phyloP scores from a whole-genome alignment of 1,140 invertebrate genomes.

The Microplitis demolitor region DNA sequence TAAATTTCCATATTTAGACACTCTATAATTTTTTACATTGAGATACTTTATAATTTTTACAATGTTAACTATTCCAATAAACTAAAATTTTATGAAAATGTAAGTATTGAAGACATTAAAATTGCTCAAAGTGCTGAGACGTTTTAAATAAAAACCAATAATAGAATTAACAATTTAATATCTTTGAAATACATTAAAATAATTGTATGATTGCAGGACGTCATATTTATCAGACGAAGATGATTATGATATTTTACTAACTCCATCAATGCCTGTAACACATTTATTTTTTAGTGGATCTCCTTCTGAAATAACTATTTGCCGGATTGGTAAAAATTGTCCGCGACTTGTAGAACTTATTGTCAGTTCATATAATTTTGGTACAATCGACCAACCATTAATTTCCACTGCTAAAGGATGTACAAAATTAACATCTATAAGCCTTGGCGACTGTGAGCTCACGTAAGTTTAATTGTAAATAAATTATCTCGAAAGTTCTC shows the following conservation, averaged over 20 bases:
- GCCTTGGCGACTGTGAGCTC: slow-evolving; percentile 55
- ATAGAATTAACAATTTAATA: too few species aligned
- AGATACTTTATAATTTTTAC: too few species aligned
- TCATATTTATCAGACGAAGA: slow-evolving; percentile 50
- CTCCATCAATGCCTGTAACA: slow-evolving; percentile 48
- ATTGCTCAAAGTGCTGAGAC: too few species aligned
- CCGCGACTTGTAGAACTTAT: slow-evolving; percentile 51
- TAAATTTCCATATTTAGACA: too few species aligned
- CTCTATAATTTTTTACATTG: too few species aligned
- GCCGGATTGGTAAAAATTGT: slow-evolving; percentile 43
- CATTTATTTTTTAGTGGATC: slow-evolving; percentile 55
- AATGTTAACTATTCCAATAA: too few species aligned
- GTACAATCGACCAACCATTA: slow-evolving; percentile 45
- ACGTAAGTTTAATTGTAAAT: slow-evolving; percentile 42
- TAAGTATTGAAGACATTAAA: too few species aligned
- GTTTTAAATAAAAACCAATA: too few species aligned
- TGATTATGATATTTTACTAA: slow-evolving; percentile 45
- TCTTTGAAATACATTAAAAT: slow-evolving; percentile 3
- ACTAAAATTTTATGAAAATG: too few species aligned
- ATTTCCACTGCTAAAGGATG: slow-evolving; percentile 45
- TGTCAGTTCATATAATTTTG: slow-evolving; percentile 46
- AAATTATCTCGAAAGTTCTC: not conserved
- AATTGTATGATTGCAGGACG: slow-evolving; percentile 33
- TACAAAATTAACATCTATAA: slow-evolving; percentile 46
- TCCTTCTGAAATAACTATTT: slow-evolving; percentile 41